Evolutionary conservation across 2,797 vertebrate species (phyloP), one percentile per base, ranked within the genome.

Genomic region (Melanogrammus aeglefinus): DNA sequence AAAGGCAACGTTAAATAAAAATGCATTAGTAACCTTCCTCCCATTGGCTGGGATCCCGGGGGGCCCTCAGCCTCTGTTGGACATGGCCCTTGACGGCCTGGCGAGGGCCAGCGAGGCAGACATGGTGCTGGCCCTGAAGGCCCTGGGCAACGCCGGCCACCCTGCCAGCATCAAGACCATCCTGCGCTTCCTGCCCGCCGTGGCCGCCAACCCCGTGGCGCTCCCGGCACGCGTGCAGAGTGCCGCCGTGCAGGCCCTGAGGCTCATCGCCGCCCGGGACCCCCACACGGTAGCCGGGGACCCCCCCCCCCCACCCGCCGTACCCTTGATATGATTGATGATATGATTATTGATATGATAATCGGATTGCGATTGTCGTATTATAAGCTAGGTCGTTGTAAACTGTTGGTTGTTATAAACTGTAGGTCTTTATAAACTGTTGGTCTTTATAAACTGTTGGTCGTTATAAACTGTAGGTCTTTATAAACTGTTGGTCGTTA

Each of bases 121-220:
- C 39, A 96, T 96, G 89, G 79, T 94, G 72, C 79, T 95, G 0
- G 88, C 90, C 77, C 89, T 98, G 84, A 97, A 95, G 85, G 95
- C 95, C 81, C 89, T 97, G 69, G 96, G 95, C 75, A 98, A 97
- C 13, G 86, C 96, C 0, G 96, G 95, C 78, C 96, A 96, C 77
- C 92, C 92, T 27, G 87, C 86, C 81, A 96, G 95, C 90, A 83
- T 95, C 80, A 98, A 97, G 87, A 94, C 91, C 78, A 91, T 97
- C 85, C 88, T 93, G 81, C 96, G 93, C 84, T 94, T 95, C 86
- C 90, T 98, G 75, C 94, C 95, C 1, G 79, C 91, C 0, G 91
- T 94, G 75, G 91, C 94, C 14, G 88, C 94, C 39, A 88, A 79
- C 44, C 92, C 91, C 13, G 84, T 92, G 35, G 90, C 90, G 29